These are phyloP conservation scores for Antheraea pernyi DNA, from an alignment of 1,140 invertebrate genomes.

Conservation along the genomic window DNA sequence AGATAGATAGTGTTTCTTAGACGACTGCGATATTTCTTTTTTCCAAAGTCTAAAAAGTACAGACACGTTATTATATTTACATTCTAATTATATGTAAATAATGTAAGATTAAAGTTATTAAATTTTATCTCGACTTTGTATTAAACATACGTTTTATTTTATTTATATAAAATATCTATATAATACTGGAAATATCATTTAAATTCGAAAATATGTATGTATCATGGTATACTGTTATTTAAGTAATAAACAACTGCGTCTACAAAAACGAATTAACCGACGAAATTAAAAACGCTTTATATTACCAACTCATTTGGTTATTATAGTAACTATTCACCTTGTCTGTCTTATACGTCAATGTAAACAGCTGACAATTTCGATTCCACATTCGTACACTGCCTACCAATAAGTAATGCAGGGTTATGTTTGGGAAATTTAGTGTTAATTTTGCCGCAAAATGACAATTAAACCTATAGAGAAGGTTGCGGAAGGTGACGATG, in stretches of 20 bases:
- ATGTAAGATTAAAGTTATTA: neutral
- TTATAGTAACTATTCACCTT: too few species aligned
- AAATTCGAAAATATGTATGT: too few species aligned
- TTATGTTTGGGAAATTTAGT: conserved; percentile 8
- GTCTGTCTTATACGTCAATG: conserved; percentile 2
- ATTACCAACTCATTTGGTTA: neutral
- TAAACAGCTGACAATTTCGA: conserved; percentile 12
- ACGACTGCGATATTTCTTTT: too few species aligned
- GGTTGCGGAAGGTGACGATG: conserved; percentile 73
- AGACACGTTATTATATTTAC: too few species aligned
- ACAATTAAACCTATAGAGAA: conserved; percentile 60
- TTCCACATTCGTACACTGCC: neutral
- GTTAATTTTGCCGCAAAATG: conserved; percentile 32
- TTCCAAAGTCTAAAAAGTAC: too few species aligned
- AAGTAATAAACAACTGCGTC: neutral
- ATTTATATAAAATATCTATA: too few species aligned
- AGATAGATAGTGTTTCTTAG: too few species aligned
- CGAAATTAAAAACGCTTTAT: conserved; percentile 6
- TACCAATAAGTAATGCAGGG: neutral
- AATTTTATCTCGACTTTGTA: too few species aligned
- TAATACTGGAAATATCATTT: too few species aligned
- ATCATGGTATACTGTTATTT: too few species aligned
- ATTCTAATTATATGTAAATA: too few species aligned
- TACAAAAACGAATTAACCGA: conserved; percentile 13
- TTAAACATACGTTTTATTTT: too few species aligned